These are phyloP conservation scores for Paradoxurus hermaphroditus DNA, from an alignment of 2,113 vertebrate genomes.

Conservation along the genomic window DNA sequence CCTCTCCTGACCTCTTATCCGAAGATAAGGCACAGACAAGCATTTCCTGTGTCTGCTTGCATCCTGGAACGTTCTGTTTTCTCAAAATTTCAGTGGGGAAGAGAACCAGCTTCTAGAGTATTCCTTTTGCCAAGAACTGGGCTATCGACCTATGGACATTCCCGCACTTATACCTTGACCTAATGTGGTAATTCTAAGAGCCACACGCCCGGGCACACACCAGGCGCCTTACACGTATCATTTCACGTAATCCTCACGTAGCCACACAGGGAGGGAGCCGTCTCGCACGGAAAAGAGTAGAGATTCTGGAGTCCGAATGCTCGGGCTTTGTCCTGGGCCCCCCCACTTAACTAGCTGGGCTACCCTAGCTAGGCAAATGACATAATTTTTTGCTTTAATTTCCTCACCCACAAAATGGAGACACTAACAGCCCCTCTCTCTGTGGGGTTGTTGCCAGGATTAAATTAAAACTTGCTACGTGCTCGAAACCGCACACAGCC, in stretches of 20 bases:
- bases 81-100: not conserved
- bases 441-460: not conserved
- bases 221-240: not conserved
- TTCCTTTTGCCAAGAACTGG: not conserved
- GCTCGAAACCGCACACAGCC: not conserved
- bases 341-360: not conserved
- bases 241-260: not conserved
- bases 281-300: not conserved
- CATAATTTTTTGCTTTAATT: not conserved
- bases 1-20: not conserved
- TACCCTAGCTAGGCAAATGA: not conserved
- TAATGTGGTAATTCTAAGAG: not conserved
- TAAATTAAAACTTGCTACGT: not conserved
- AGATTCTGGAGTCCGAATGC: not conserved
- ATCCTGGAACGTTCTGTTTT: not conserved
- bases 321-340: not conserved
- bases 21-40: not conserved
- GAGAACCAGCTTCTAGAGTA: slow-evolving; percentile 1
- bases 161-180: not conserved
- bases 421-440: not conserved
- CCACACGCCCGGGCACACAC: not conserved
- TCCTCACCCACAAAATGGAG: not conserved
- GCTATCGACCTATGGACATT: not conserved
- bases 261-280: not conserved
- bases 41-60: not conserved